Percentiles rank a stretch among this genome's conserved stretches.
These are phyloP conservation scores for Ceratina australensis DNA, from an alignment of 1,140 invertebrate species.

Conservation along the genomic window DNA sequence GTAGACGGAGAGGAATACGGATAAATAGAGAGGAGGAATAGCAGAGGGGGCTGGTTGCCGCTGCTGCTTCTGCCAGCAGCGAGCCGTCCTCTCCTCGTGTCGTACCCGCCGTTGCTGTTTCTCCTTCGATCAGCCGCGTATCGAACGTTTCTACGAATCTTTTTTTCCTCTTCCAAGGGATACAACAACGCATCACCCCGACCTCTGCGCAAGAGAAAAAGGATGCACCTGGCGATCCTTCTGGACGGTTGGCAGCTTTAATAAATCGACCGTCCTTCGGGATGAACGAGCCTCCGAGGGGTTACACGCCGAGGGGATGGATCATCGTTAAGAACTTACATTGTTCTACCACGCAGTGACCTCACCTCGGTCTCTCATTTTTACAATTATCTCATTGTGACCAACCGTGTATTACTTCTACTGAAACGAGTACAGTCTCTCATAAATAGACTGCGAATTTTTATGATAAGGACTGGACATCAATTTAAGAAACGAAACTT, in stretches of 20 bases:
- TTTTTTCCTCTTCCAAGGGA: slow-evolving; percentile 8
- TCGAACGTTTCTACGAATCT: slow-evolving; percentile 49
- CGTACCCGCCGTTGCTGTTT: slow-evolving; percentile 23
- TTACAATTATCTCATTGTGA: too few relatives aligned
- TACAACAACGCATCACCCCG: slow-evolving; percentile 7
- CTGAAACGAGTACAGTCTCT: too few relatives aligned
- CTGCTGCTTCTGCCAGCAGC: slow-evolving; percentile 29
- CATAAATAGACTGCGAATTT: too few relatives aligned
- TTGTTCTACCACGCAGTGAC: background rate
- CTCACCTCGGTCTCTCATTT: too few relatives aligned
- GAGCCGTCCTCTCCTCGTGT: slow-evolving; percentile 16
- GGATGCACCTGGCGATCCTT: slow-evolving; percentile 34
- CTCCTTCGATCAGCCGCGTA: slow-evolving; percentile 50
- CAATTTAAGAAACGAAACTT: too few relatives aligned
- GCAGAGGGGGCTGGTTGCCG: slow-evolving; percentile 21
- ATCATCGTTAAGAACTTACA: background rate
- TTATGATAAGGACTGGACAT: too few relatives aligned
- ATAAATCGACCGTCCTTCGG: slow-evolving; percentile 29
- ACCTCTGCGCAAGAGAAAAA: background rate
- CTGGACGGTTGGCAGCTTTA: slow-evolving; percentile 28
- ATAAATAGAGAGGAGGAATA: slow-evolving; percentile 21
- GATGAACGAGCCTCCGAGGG: background rate
- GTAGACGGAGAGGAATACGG: slow-evolving; percentile 21
- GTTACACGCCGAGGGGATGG: too few relatives aligned
- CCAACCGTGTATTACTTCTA: too few relatives aligned